Evolutionary conservation across 1,140 invertebrate species (phyloP).

Genomic region (Coptotermes formosanus): DNA sequence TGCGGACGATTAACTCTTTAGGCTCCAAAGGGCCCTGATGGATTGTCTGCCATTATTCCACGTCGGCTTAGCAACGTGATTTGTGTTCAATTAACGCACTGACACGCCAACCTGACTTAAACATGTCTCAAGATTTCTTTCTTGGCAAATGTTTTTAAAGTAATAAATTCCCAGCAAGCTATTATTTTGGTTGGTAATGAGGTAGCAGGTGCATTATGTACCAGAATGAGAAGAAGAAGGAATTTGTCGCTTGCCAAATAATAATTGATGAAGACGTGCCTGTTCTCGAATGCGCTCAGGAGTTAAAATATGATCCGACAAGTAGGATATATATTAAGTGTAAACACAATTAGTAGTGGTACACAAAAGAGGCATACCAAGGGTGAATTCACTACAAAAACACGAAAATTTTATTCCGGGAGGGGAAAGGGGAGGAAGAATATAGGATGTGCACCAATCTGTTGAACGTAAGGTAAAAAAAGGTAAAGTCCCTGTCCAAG

Average conservation of each 20-base stretch:
- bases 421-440: too few species aligned
- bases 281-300: background rate
- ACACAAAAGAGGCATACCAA: background rate
- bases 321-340: background rate
- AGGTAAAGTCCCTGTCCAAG: too few species aligned
- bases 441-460: too few species aligned
- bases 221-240: background rate
- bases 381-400: too few species aligned
- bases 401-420: too few species aligned
- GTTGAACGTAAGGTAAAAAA: too few species aligned
- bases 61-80: background rate
- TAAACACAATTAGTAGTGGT: background rate
- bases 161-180: slow-evolving; percentile 28
- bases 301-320: background rate
- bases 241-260: slow-evolving; percentile 26
- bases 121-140: slow-evolving; percentile 10
- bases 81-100: slow-evolving; percentile 28
- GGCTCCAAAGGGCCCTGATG: background rate
- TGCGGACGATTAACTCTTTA: background rate
- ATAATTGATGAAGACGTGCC: slow-evolving; percentile 22
- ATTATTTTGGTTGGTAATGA: slow-evolving; percentile 30
- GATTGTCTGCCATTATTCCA: background rate
- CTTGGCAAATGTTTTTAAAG: slow-evolving; percentile 27
- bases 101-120: slow-evolving; percentile 2
- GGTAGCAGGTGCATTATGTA: slow-evolving; percentile 26